A percentile compares a stretch with the other conserved stretches of the same genome.
Evolutionary conservation across 53 echinoderm and acorn worm genomes (phyloP).

Genomic region (Holothuria scabra): DNA sequence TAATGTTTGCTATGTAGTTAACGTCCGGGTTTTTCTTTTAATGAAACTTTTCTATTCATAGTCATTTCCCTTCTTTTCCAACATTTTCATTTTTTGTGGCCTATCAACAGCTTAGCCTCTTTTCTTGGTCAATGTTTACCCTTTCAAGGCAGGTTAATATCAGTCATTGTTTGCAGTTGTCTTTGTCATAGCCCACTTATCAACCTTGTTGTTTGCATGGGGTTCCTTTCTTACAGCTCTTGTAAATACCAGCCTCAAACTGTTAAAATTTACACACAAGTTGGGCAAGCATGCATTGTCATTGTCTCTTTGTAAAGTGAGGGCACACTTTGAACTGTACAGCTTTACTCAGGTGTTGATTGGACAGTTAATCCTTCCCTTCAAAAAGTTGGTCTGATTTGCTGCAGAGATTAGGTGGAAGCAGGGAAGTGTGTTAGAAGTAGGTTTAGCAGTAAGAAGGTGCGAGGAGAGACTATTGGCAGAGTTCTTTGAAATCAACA

Average conservation of each 20-base stretch:
- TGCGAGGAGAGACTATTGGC: too few species aligned
- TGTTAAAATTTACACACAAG: constrained; percentile 23
- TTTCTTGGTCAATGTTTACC: constrained; percentile 38
- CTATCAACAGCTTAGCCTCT: constrained; percentile 28
- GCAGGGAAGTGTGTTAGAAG: too few species aligned
- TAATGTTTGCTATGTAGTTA: constrained; percentile 25
- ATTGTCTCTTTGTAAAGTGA: background rate
- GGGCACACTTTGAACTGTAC: constrained; percentile 18
- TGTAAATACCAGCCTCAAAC: constrained; percentile 35
- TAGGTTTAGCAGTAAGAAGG: too few species aligned
- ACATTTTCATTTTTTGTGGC: constrained; percentile 8
- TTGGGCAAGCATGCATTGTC: constrained; percentile 12
- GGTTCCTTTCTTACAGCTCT: background rate
- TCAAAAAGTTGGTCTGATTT: constrained; percentile 2
- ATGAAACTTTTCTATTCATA: constrained; percentile 6
- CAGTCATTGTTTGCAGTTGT: constrained; percentile 26
- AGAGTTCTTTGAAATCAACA: too few species aligned
- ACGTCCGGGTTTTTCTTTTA: background rate
- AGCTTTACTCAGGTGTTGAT: constrained; percentile 37
- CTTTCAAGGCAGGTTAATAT: constrained; percentile 14
- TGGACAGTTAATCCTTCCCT: constrained; percentile 29
- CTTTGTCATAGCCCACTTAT: constrained; percentile 30
- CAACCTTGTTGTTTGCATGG: background rate
- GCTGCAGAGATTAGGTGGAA: constrained; percentile 17
- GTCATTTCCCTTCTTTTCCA: background rate